A percentile compares a stretch with the other conserved stretches of the same genome.
These are phyloP conservation scores for Coendou prehensilis DNA, from an alignment of 2,797 vertebrate genomes.

Conservation along the genomic window DNA sequence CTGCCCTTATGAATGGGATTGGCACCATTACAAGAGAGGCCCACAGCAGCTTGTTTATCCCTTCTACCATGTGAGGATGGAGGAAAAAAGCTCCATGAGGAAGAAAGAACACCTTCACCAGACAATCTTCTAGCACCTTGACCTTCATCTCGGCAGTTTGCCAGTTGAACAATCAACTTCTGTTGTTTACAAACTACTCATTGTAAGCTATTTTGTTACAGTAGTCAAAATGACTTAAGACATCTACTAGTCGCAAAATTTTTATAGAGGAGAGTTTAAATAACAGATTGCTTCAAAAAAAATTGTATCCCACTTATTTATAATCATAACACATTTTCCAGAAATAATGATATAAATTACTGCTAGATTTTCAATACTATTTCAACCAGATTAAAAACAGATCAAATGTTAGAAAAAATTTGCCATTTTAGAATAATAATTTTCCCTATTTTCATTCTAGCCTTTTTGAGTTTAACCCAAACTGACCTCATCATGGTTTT, in stretches of 20 bases:
- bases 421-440: slow-evolving; percentile 13
- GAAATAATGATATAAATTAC: slow-evolving; percentile 30
- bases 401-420: slow-evolving; percentile 23
- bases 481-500: not conserved
- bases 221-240: not conserved
- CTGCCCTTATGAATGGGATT: not conserved
- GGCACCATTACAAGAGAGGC: not conserved
- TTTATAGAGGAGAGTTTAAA: slow-evolving; percentile 11
- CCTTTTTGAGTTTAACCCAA: not conserved
- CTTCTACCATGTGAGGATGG: not conserved
- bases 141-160: not conserved
- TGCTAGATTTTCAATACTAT: not conserved
- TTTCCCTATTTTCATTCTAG: slow-evolving; percentile 21
- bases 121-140: not conserved
- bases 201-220: not conserved
- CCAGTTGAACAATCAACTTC: not conserved
- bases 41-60: not conserved
- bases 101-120: not conserved
- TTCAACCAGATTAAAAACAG: slow-evolving; percentile 62
- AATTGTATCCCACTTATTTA: slow-evolving; percentile 17
- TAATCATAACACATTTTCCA: not conserved
- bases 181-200: not conserved
- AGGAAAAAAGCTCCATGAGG: not conserved
- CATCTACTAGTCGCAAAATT: not conserved
- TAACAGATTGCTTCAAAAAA: slow-evolving; percentile 33